These are phyloP conservation scores for Tetragnatha versicolor DNA, from an alignment of 1,140 invertebrate species.

Conservation along the genomic window DNA sequence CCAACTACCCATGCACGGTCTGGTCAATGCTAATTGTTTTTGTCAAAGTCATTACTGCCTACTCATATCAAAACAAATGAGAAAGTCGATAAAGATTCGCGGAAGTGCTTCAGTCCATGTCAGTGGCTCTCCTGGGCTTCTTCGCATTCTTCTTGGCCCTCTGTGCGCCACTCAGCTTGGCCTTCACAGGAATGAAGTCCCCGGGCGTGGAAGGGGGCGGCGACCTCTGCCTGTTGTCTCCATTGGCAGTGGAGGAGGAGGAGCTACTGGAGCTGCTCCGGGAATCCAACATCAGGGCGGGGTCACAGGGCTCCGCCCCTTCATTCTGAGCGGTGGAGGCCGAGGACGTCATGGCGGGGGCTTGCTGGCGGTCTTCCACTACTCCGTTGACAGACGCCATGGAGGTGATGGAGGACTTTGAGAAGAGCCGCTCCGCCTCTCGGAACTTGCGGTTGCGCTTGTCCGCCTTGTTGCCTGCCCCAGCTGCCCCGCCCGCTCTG, in stretches of 20 bases:
- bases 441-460: slow-evolving; percentile 97
- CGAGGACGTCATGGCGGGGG: background rate
- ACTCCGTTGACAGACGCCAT: slow-evolving; percentile 71
- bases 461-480: slow-evolving; percentile 84
- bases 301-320: background rate
- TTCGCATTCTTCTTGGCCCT: slow-evolving; percentile 46
- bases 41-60: too few relatives aligned
- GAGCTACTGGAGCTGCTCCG: slow-evolving; percentile 29
- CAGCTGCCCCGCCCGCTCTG: too few relatives aligned
- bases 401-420: slow-evolving; percentile 97
- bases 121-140: slow-evolving; percentile 27
- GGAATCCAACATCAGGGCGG: slow-evolving; percentile 4
- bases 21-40: too few relatives aligned
- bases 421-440: slow-evolving; percentile 96
- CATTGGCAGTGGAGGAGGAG: slow-evolving; percentile 33
- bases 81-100: too few relatives aligned
- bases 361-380: slow-evolving; percentile 9
- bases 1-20: too few relatives aligned
- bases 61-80: too few relatives aligned
- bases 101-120: slow-evolving; percentile 16
- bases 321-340: background rate
- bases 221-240: slow-evolving; percentile 2
- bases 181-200: slow-evolving; percentile 39
- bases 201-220: slow-evolving; percentile 12
- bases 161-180: slow-evolving; percentile 25